Evolutionary conservation across 2,113 vertebrate genomes (phyloP).

Genomic region (Thalassoma bifasciatum): DNA sequence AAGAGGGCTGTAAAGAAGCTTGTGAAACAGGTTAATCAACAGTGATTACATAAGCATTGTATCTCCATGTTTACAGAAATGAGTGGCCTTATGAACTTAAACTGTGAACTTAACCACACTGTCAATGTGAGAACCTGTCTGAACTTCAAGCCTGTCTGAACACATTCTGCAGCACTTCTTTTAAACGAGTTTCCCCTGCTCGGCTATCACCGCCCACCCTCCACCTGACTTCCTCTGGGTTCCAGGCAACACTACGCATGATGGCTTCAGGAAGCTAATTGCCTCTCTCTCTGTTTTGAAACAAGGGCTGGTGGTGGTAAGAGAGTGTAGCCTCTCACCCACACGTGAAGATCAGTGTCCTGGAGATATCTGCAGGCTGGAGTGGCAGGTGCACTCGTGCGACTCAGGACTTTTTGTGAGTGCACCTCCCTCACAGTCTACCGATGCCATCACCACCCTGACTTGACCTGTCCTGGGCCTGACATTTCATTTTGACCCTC

Average conservation of each 20-base stretch:
- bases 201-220: background rate
- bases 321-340: slow-evolving; percentile 65
- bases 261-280: slow-evolving; percentile 71
- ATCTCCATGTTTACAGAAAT: background rate
- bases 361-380: slow-evolving; percentile 65
- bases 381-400: slow-evolving; percentile 62
- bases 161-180: slow-evolving; percentile 30
- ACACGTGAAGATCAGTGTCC: slow-evolving; percentile 61
- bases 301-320: slow-evolving; percentile 81
- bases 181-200: background rate
- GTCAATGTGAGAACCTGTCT: background rate
- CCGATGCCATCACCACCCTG: slow-evolving; percentile 29
- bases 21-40: background rate
- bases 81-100: background rate
- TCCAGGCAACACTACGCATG: slow-evolving; percentile 34
- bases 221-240: slow-evolving; percentile 27
- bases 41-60: background rate
- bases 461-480: slow-evolving; percentile 41
- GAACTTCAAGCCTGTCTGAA: slow-evolving; percentile 28
- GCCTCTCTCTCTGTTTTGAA: slow-evolving; percentile 76
- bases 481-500: slow-evolving; percentile 52
- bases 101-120: background rate
- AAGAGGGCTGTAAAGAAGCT: background rate
- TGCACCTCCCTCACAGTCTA: slow-evolving; percentile 49
- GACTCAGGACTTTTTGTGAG: slow-evolving; percentile 42